Base-by-base conservation (phyloP, 2,888 invertebrate genomes). In the Pyrrhia umbra region DNA sequence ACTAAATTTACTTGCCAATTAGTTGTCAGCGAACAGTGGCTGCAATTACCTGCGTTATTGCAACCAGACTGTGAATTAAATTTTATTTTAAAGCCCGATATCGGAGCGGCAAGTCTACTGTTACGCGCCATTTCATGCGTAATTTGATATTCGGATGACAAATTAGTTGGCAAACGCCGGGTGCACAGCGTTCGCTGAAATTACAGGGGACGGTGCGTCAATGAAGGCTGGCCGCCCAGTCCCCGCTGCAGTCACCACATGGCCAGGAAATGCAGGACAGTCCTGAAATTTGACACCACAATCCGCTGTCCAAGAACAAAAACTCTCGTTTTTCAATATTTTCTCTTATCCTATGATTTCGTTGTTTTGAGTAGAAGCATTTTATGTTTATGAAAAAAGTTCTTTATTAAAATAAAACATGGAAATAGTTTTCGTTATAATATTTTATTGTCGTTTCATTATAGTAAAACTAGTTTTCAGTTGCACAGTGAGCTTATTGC, bases 141-240 rank as follows among this genome's bases (percentile, higher is more conserved):
- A 92, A 94, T 94, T 94, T 92, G 93, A 94, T 94, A 94, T 93
- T 92, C 90, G 88, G 88, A 90, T 94, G 94, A 94, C 93, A 94
- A 94, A 94, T 94, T 94, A 92, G 92, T 91, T 89, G 85, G 85
- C 87, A 86, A 85, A 85, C 89, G 89, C 85, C 82, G 85, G 85
- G 85, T 85, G 84, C 85, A 81, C 84, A 81, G 78, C 79, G 82
- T 63, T 77, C 81, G 81, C 82, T 86, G 83, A 92, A 94, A 94
- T 94, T 94, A 94, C 92, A 93, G 92, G 88, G 92, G 84, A 85
- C 79, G 75, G 76, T 64, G 77, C 73, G 73, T 78, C 79, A 66
- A 75, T 77, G 76, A 74, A 67, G 72, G 75, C 61, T 57, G 49
- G 68, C 57, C 39, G 55, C 51, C 57, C 52, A 43, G 52, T 40